Base-by-base conservation (phyloP, 2,113 vertebrate species). In the Mungos mungo region DNA sequence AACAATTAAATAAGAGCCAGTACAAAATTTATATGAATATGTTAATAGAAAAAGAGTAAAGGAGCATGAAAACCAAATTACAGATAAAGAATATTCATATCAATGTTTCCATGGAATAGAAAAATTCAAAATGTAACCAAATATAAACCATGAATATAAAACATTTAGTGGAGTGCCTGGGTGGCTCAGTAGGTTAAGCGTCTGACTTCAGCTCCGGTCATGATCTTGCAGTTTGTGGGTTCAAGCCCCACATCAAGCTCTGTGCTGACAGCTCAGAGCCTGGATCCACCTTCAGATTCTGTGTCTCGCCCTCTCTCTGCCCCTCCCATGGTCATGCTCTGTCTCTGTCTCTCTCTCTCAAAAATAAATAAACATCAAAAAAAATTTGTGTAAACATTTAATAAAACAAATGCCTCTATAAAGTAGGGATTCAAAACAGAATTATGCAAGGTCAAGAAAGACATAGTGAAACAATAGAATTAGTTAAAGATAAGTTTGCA, bases 101-200 rank as follows among this genome's bases (percentile, higher is more conserved):
- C 94, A 86, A 63, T 84, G 27, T 89, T 92, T 15, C 21, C 33
- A 92, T 10, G 5, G 29, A 92, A 85, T 72, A 85, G 8, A 92
- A 85, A 85, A 8, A 81, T 82, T 21, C 60, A 91, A 86, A 96
- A 21, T 38, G 5, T 50, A 89, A 80, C 19, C 25, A 91, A 95
- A 94, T 88, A 92, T 35, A 91, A 88, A 82, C 10, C 4, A 77
- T 79, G 12, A 23, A 41, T 54, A 86, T 65, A 95, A 95, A 95
- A 84, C 50, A 88, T 16, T 79, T 77, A 88, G 31, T 84, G 50
- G 50, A 13, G 50, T 14, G 50, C 50, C 50, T 50, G 50, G 50
- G 50, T 50, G 50, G 50, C 13, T 50, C 50, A 50, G 50, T 50
- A 2, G 13, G 13, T 50, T 14, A 50, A 50, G 50, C 50, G 13